Conservation (phyloP, 2,113 vertebrate genomes). For the Budorcas taxicolor region DNA sequence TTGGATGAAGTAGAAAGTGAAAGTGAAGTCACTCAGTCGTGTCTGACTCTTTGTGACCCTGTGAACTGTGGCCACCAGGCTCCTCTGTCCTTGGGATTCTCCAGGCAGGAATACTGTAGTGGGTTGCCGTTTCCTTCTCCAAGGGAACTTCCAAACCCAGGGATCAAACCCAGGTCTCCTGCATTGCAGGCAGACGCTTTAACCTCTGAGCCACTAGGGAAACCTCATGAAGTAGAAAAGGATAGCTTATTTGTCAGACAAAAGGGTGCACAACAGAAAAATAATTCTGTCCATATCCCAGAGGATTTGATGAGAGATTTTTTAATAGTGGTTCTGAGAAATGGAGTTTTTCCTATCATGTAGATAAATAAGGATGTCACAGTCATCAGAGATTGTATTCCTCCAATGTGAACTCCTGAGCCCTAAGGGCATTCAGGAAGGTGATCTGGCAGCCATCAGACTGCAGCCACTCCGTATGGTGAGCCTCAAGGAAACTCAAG, state of each 20-base stretch:
- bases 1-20: background rate
- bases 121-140: too few relatives aligned
- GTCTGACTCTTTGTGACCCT: too few relatives aligned
- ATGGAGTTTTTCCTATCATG: background rate
- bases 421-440: background rate
- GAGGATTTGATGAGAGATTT: background rate
- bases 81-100: too few relatives aligned
- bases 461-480: background rate
- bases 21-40: too few relatives aligned
- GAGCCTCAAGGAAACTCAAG: background rate
- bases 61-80: too few relatives aligned
- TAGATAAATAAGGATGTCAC: background rate
- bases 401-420: background rate
- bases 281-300: background rate
- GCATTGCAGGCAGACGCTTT: too few relatives aligned
- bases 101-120: too few relatives aligned
- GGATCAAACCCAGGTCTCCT: too few relatives aligned
- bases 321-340: background rate
- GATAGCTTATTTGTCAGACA: background rate
- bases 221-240: background rate
- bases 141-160: too few relatives aligned
- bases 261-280: background rate
- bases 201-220: too few relatives aligned
- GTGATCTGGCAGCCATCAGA: background rate
- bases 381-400: background rate